Evolutionary conservation across 1,140 invertebrate genomes (phyloP).

Genomic region (Drosophila asahinai): DNA sequence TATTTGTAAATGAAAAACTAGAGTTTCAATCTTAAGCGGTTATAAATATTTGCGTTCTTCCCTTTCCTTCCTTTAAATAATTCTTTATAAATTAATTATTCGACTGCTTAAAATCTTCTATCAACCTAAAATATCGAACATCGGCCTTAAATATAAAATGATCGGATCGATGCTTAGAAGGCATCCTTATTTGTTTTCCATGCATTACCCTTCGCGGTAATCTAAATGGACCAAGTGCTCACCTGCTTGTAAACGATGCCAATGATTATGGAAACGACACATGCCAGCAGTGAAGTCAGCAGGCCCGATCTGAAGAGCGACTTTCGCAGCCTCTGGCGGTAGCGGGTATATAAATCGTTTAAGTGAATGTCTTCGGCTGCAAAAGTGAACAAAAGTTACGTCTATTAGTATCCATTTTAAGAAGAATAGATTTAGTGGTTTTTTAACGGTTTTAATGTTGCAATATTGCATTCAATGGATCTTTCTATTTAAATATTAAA

Average conservation of each 20-base stretch:
- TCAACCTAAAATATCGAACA: too few relatives aligned
- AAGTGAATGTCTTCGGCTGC: slow-evolving; percentile 83
- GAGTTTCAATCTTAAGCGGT: too few relatives aligned
- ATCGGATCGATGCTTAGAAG: too few relatives aligned
- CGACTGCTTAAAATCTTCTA: too few relatives aligned
- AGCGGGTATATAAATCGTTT: slow-evolving; percentile 84
- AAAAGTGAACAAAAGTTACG: slow-evolving; percentile 13
- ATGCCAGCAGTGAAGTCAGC: slow-evolving; percentile 79
- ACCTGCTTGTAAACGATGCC: slow-evolving; percentile 76
- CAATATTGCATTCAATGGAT: not conserved
- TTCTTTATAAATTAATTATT: too few relatives aligned
- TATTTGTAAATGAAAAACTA: too few relatives aligned
- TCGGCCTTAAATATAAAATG: not conserved
- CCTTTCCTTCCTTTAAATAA: not conserved
- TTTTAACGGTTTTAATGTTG: too few relatives aligned
- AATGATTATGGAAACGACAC: slow-evolving; percentile 82
- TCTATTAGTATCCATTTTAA: slow-evolving; percentile 4
- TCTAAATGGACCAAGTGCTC: slow-evolving; percentile 30
- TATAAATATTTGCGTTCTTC: too few relatives aligned
- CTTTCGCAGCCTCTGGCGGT: slow-evolving; percentile 83
- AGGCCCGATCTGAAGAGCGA: slow-evolving; percentile 83
- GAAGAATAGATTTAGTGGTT: not conserved
- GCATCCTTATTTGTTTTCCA: slow-evolving; percentile 1
- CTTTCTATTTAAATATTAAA: too few relatives aligned
- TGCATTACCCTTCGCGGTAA: not conserved